phyloP scores from a whole-genome alignment of 1,140 invertebrate genomes.

The Rhyzopertha dominica region DNA sequence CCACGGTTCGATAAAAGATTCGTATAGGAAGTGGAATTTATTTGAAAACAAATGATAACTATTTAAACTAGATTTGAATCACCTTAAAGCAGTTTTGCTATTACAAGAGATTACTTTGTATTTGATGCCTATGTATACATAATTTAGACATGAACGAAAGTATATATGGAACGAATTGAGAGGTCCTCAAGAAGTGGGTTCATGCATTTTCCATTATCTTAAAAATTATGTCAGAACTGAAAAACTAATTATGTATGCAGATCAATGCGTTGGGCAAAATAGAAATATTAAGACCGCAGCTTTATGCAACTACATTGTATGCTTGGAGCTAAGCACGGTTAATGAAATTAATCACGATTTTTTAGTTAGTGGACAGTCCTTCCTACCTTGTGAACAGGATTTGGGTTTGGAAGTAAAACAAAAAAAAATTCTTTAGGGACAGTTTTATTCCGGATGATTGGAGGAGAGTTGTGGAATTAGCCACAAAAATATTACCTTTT shows the following conservation, averaged over 20 bases:
- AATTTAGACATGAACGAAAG: conserved; percentile 19
- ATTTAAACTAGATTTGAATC: conserved; percentile 17
- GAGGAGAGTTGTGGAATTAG: conserved; percentile 12
- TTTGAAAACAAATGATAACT: conserved; percentile 12
- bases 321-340: conserved; percentile 7
- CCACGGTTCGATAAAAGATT: conserved; percentile 12
- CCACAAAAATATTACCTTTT: conserved; percentile 13
- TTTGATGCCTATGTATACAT: conserved; percentile 21
- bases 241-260: conserved; percentile 26
- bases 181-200: conserved; percentile 22
- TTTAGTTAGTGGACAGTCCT: conserved; percentile 23
- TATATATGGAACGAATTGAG: conserved; percentile 21
- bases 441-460: conserved; percentile 20
- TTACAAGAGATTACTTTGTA: conserved; percentile 25
- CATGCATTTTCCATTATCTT: conserved; percentile 18
- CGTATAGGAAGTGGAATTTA: conserved; percentile 14
- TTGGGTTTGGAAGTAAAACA: conserved; percentile 21
- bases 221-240: conserved; percentile 16
- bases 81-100: conserved; percentile 17
- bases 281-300: conserved; percentile 20
- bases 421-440: conserved; percentile 17
- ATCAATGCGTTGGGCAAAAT: conserved; percentile 25
- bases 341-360: conserved; percentile 27
- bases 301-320: conserved; percentile 15
- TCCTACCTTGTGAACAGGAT: conserved; percentile 23